Evolutionary conservation across 2,888 invertebrate genomes (phyloP), one percentile per base, ranked within the genome.

Genomic region (Melieria picta): DNA sequence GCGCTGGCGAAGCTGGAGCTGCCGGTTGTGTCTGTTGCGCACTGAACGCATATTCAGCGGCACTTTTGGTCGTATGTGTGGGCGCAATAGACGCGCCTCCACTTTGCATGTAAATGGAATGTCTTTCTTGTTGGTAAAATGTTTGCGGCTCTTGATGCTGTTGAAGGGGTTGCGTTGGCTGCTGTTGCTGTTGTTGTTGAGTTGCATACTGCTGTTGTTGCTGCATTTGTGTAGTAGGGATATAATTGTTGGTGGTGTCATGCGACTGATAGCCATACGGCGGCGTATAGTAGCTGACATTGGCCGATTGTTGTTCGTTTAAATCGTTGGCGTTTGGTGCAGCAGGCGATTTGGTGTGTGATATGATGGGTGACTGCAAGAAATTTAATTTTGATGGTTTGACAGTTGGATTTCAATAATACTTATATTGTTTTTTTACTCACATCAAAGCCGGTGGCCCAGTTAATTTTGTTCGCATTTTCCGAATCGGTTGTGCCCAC

Each of bases 51-150:
- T 84, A 83, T 0, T 78, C 79, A 7, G 77, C 80, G 7, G 80
- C 83, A 68, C 87, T 86, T 46, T 80, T 84, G 4, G 86, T 86
- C 0, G 86, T 86, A 70, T 84, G 79, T 0, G 87, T 86, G n/a
- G 77, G 80, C 42, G 83, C 83, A n/a, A 81, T 81, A 69, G 80
- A 80, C 56, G 75, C 78, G 48, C 79, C 80, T 5, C 85, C 85
- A 74, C 86, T 85, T 72, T 85, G 86, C 76, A 86, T 86, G 72
- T 87, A 87, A 56, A 80, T 84, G 11, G 83, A 77, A 0, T 81
- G 75, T 71, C 79, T 75, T 7, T 70, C 76, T 7, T 72, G 73
- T 30, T 66, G 67, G 11, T 62, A 60, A 11, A 72, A 73, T 69
- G 71, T 69, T 47, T 65, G 68, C 1, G 58, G 42, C 13, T 76